These are phyloP conservation scores for Microctenopoma steveboyesi DNA, from an alignment of 2,797 vertebrate genomes.

Conservation along the genomic window DNA sequence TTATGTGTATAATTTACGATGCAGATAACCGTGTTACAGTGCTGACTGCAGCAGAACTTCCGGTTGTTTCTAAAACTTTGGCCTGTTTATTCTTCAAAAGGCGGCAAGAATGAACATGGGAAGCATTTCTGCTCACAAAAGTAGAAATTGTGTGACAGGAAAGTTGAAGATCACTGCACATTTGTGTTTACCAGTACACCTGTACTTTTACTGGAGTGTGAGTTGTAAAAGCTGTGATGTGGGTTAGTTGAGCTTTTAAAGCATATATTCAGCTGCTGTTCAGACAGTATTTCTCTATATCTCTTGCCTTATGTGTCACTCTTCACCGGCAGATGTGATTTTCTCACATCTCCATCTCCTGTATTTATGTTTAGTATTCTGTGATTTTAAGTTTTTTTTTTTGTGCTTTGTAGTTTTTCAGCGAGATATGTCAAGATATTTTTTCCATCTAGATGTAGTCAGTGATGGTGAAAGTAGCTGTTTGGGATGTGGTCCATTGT, in stretches of 20 bases:
- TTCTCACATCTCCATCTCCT: too few species aligned
- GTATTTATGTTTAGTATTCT: too few species aligned
- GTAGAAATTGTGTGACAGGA: neutral
- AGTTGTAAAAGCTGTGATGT: constrained; percentile 4
- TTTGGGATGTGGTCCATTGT: neutral
- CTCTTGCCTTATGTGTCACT: neutral
- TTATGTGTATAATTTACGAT: neutral
- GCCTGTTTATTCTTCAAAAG: neutral
- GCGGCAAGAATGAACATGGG: neutral
- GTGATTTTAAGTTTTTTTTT: too few species aligned
- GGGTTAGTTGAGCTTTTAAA: constrained; percentile 7
- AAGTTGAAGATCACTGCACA: constrained; percentile 9
- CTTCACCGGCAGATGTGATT: too few species aligned
- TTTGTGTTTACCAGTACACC: neutral
- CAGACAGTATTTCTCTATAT: neutral
- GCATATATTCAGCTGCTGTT: constrained; percentile 1
- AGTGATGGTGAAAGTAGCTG: neutral
- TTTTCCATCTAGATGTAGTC: too few species aligned
- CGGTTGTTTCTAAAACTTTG: neutral
- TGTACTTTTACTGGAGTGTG: neutral
- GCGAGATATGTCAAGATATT: too few species aligned
- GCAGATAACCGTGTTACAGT: neutral
- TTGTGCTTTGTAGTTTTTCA: too few species aligned
- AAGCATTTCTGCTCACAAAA: neutral
- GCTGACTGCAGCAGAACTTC: neutral